These are phyloP conservation scores for Sarcophaga subvicina DNA, from an alignment of 2,888 invertebrate species.

Conservation along the genomic window DNA sequence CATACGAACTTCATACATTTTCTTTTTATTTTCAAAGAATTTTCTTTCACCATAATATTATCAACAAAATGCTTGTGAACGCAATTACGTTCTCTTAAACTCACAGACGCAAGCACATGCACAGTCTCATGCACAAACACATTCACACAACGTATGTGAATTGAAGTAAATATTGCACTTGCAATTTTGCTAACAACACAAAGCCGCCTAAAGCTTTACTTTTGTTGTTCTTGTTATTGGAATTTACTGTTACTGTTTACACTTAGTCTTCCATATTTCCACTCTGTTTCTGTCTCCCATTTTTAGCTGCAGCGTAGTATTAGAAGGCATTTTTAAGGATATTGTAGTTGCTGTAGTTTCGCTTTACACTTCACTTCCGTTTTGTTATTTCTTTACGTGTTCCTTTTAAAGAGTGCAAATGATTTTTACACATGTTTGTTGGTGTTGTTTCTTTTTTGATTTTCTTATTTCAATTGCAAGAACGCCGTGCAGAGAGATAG, in stretches of 20 bases:
- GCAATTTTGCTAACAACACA: constrained; percentile 23
- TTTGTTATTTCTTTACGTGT: background rate
- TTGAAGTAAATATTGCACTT: constrained; percentile 25
- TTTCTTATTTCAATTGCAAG: background rate
- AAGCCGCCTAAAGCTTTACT: constrained; percentile 19
- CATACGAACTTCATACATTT: background rate
- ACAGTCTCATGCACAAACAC: background rate
- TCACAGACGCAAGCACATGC: background rate
- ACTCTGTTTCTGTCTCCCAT: too few species aligned
- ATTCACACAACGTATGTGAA: constrained; percentile 6
- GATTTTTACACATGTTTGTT: constrained; percentile 16
- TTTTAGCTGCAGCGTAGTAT: background rate
- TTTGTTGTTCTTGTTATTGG: background rate
- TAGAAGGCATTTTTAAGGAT: too few species aligned
- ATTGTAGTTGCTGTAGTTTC: background rate
- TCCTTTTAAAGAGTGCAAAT: background rate
- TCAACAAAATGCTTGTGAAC: too few species aligned
- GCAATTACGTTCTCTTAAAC: too few species aligned
- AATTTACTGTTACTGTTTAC: constrained; percentile 15
- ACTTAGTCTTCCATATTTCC: background rate
- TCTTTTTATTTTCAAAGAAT: background rate
- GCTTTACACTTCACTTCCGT: background rate
- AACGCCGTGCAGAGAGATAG: background rate
- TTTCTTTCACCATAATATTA: background rate
- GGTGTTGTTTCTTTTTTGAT: background rate